A percentile compares a stretch with the other conserved stretches of the same genome.
These are phyloP conservation scores for Urocolius indicus DNA, from an alignment of 2,113 vertebrate species.

Conservation along the genomic window DNA sequence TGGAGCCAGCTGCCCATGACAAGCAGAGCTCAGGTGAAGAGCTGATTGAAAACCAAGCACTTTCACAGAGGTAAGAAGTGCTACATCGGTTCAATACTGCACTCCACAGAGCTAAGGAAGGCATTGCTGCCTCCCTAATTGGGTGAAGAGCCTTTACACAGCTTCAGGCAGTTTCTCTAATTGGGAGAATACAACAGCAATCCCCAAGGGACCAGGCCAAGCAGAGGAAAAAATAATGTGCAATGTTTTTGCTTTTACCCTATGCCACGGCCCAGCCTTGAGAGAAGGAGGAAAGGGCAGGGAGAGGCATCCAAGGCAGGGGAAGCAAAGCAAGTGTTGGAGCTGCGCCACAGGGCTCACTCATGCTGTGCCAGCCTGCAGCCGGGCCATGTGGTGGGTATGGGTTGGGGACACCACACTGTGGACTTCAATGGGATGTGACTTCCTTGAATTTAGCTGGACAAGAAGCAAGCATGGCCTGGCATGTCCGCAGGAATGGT, in stretches of 20 bases:
- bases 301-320: neutral
- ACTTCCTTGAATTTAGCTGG: neutral
- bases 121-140: constrained; percentile 7
- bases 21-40: neutral
- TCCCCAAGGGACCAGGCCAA: neutral
- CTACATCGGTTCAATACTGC: constrained; percentile 27
- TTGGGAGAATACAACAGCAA: neutral
- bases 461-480: neutral
- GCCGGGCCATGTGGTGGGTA: neutral
- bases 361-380: neutral
- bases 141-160: neutral
- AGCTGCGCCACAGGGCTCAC: neutral
- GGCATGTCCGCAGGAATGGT: accelerated
- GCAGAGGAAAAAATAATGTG: neutral
- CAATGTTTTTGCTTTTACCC: neutral
- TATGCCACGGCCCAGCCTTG: neutral
- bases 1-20: neutral
- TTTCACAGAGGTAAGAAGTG: neutral
- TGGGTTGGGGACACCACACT: accelerated
- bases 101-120: constrained; percentile 32
- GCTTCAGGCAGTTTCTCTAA: constrained; percentile 4
- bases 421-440: neutral
- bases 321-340: neutral
- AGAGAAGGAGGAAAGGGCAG: neutral
- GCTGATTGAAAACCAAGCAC: neutral